Conservation (phyloP, 2,113 vertebrate species). For the Dryoscopus gambensis region DNA sequence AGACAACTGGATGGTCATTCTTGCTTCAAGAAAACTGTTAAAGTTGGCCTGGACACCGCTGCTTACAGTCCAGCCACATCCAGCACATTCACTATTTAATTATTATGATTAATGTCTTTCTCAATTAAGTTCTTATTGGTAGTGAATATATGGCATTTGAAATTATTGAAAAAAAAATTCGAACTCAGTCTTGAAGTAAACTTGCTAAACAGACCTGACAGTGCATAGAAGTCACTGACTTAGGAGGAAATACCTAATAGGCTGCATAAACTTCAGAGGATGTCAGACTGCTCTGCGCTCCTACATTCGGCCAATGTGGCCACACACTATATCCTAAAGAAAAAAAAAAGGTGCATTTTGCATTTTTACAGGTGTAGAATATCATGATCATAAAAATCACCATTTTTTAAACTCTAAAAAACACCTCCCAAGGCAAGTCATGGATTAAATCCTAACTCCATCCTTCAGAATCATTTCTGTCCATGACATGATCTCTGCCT, state of each 20-base stretch:
- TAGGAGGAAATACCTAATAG: background rate
- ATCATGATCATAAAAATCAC: background rate
- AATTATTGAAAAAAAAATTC: background rate
- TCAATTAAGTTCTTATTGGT: background rate
- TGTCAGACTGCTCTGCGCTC: background rate
- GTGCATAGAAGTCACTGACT: background rate
- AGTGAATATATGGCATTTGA: background rate
- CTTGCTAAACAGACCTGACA: background rate
- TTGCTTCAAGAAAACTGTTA: background rate
- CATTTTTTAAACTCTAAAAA: background rate
- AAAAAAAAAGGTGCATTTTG: rapidly evolving
- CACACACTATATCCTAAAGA: background rate
- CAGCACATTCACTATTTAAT: background rate
- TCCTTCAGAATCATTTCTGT: background rate
- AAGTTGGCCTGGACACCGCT: background rate
- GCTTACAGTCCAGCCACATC: background rate
- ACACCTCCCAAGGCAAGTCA: background rate
- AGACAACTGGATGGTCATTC: background rate
- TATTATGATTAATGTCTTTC: background rate
- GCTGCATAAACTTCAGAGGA: background rate
- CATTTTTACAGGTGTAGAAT: background rate
- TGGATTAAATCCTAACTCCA: background rate
- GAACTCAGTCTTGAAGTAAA: background rate
- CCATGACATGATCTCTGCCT: background rate
- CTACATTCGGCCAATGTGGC: background rate